Conservation (phyloP, 2,888 invertebrate genomes). For the Drosophila mayaguana region DNA sequence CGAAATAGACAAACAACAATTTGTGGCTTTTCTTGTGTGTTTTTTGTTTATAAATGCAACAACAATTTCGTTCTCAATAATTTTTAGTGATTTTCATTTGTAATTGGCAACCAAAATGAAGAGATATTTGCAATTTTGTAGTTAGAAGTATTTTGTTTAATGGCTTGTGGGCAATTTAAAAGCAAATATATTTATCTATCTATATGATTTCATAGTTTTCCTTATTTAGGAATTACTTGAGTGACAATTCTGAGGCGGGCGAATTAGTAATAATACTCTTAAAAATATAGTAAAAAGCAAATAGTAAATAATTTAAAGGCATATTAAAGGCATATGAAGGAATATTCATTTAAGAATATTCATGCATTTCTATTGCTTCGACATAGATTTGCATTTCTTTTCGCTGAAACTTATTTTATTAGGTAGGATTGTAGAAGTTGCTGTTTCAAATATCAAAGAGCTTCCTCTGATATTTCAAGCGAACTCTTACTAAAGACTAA, state of each 20-base stretch:
- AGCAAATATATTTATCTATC: background rate
- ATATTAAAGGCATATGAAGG: no score
- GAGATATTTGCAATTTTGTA: constrained; percentile 31
- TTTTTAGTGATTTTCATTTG: constrained; percentile 37
- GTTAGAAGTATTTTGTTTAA: constrained; percentile 28
- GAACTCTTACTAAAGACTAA: background rate
- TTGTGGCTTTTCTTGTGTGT: constrained; percentile 22
- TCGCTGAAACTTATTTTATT: background rate
- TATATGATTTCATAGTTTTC: no score
- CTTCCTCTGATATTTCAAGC: background rate
- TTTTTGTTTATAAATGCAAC: constrained; percentile 39
- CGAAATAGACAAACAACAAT: constrained; percentile 28
- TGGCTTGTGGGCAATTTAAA: constrained; percentile 24
- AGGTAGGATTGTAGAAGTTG: no score
- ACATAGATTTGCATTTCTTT: no score
- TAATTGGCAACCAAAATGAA: constrained; percentile 47
- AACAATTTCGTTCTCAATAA: constrained; percentile 22
- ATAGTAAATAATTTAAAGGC: background rate
- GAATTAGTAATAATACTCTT: background rate
- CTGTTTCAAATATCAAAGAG: no score
- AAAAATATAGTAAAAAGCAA: background rate
- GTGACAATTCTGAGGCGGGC: background rate
- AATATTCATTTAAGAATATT: no score
- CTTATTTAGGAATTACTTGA: background rate
- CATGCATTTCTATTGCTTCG: no score